Evolutionary conservation across 2,888 invertebrate genomes (phyloP), one percentile per base, ranked within the genome.

Genomic region (Tortrix viridana): DNA sequence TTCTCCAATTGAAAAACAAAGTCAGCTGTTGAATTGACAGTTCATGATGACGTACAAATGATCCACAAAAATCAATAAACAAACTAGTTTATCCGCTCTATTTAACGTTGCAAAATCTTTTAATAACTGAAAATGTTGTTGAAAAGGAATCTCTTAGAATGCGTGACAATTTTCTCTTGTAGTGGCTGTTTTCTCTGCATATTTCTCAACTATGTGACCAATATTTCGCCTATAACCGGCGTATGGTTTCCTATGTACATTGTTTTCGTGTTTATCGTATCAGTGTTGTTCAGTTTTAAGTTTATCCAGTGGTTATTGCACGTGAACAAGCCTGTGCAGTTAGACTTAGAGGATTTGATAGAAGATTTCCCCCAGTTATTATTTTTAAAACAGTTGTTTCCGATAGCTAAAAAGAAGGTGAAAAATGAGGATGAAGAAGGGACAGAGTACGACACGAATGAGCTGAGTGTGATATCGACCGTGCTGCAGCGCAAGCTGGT

Each of bases 251-350:
- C 83, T n/a, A 67, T 88, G 47, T 93, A 92, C 69, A 68, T 89
- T 60, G 41, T 90, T 49, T 59, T 79, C 41, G 67, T 93, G 46
- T 92, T 92, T 77, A 72, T 92, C 41, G 65, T 82, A 0, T 89
- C 93, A 2, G 74, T 93, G 50, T 86, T 88, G 69, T 64, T 91
- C 47, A 93, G 93, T 77, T 92, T 93, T 73, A 86, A 89, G 70
- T 84, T 88, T 73, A 86, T 94, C 23, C 93, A 93, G 73, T 92
- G 89, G 84, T 74, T 94, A 60, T 75, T 94, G 55, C 84, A 83
- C 68, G 80, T 92, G 65, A 93, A 92, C 69, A 93, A 92, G 71
- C 93, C 94, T 5, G 52, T 93, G 23, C 87, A 87, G 65, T 89
- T 88, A 71, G 86, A 92, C 71, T 67, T 87, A n/a, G 83, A 85